Evolutionary conservation across 2,797 vertebrate species (phyloP).

Genomic region (Apogon hyalosoma): DNA sequence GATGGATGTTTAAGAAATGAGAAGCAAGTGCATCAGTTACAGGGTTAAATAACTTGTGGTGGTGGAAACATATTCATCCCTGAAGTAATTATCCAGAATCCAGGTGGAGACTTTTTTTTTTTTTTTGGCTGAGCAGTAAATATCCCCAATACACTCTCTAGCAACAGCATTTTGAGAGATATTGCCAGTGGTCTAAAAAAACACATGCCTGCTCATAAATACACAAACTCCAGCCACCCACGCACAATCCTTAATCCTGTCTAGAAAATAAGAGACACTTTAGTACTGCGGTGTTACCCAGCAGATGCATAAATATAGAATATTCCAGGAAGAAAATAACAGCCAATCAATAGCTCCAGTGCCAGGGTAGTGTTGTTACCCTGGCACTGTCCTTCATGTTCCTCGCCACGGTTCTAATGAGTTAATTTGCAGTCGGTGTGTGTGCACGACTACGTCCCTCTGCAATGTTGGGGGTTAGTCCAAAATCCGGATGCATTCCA

Average conservation of each 20-base stretch:
- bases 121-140: too few species aligned
- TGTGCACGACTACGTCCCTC: slow-evolving; percentile 2
- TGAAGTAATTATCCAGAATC: too few species aligned
- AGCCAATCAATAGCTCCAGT: slow-evolving; percentile 35
- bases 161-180: slow-evolving; percentile 10
- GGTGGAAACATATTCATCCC: too few species aligned
- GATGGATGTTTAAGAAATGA: too few species aligned
- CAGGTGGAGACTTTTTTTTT: too few species aligned
- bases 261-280: slow-evolving; percentile 1
- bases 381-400: slow-evolving; percentile 20
- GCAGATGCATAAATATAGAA: slow-evolving; percentile 28
- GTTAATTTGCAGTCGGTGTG: slow-evolving; percentile 28
- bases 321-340: slow-evolving; percentile 13
- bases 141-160: not conserved
- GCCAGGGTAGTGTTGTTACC: slow-evolving; percentile 19
- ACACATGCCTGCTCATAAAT: slow-evolving; percentile 16
- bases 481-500: slow-evolving; percentile 16
- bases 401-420: slow-evolving; percentile 23
- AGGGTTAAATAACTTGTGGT: too few species aligned
- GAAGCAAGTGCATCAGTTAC: too few species aligned
- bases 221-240: slow-evolving; percentile 24
- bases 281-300: slow-evolving; percentile 3
- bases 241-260: slow-evolving; percentile 9
- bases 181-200: slow-evolving; percentile 8
- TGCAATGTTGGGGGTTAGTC: slow-evolving; percentile 11